Percentiles rank a stretch among this genome's conserved stretches.
Evolutionary conservation across 2,113 vertebrate genomes (phyloP).

Genomic region (Excalfactoria chinensis): DNA sequence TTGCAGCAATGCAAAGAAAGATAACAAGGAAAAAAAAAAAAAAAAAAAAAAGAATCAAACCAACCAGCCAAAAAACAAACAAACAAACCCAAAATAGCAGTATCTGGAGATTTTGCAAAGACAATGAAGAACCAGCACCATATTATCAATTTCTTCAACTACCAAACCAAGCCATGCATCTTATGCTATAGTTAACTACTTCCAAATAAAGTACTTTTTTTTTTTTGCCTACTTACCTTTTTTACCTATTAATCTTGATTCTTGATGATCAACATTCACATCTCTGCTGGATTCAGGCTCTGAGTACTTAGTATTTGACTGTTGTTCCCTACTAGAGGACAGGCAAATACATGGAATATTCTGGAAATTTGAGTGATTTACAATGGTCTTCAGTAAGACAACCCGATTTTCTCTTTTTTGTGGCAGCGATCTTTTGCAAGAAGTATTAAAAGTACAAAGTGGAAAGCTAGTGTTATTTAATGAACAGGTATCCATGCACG

Average conservation of each 20-base stretch:
- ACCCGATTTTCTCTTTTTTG: conserved; percentile 24
- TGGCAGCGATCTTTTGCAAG: conserved; percentile 53
- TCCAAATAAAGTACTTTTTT: conserved; percentile 1
- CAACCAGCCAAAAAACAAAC: no score
- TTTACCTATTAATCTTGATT: conserved; percentile 40
- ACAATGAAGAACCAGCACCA: neutral
- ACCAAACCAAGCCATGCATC: neutral
- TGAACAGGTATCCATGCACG: conserved; percentile 67
- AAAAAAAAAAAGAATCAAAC: neutral
- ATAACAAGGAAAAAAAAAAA: no score
- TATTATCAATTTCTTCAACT: neutral
- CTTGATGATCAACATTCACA: conserved; percentile 7
- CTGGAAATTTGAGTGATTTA: conserved; percentile 53
- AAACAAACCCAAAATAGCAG: neutral
- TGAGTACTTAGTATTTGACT: neutral
- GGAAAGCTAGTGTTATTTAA: conserved; percentile 51
- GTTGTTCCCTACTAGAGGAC: neutral
- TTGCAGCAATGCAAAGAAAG: neutral
- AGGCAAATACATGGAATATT: conserved; percentile 52
- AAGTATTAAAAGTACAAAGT: conserved; percentile 64
- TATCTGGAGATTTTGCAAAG: neutral
- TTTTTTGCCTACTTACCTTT: conserved; percentile 2
- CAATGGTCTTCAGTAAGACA: conserved; percentile 43
- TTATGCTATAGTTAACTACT: neutral
- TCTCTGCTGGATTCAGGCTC: conserved; percentile 44